Conservation (phyloP, 2,797 vertebrate species). For the Petrocephalus sullivani region DNA sequence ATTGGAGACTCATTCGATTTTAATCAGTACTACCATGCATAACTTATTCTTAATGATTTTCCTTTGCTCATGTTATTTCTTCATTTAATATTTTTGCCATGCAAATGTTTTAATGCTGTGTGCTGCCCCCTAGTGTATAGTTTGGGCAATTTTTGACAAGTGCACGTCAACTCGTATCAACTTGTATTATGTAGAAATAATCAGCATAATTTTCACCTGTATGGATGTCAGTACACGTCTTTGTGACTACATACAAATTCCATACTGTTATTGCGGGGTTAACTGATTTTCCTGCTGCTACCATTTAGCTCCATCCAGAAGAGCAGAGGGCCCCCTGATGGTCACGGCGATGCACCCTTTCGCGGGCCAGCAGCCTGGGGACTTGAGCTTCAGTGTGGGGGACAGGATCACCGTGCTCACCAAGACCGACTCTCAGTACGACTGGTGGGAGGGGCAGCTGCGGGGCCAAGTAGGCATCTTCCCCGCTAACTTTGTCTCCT, state of each 20-base stretch:
- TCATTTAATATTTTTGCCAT: not conserved
- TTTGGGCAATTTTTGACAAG: not conserved
- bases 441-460: constrained; percentile 91
- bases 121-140: constrained; percentile 6
- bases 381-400: constrained; percentile 78
- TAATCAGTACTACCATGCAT: not conserved
- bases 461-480: constrained; percentile 83
- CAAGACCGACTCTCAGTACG: constrained; percentile 80
- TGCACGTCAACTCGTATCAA: not conserved
- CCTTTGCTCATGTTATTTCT: not conserved
- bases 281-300: not conserved
- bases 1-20: not conserved
- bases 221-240: not conserved
- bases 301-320: constrained; percentile 40
- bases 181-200: not conserved
- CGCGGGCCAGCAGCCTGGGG: constrained; percentile 79
- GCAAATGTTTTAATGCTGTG: not conserved
- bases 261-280: not conserved
- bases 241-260: not conserved
- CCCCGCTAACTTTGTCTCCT: constrained; percentile 86
- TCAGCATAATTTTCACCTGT: not conserved
- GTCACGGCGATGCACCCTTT: constrained; percentile 83
- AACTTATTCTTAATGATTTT: constrained; percentile 11
- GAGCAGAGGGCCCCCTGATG: constrained; percentile 48
- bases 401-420: constrained; percentile 79